Conservation (phyloP, 2,888 invertebrate genomes). For the Apamea crenata region DNA sequence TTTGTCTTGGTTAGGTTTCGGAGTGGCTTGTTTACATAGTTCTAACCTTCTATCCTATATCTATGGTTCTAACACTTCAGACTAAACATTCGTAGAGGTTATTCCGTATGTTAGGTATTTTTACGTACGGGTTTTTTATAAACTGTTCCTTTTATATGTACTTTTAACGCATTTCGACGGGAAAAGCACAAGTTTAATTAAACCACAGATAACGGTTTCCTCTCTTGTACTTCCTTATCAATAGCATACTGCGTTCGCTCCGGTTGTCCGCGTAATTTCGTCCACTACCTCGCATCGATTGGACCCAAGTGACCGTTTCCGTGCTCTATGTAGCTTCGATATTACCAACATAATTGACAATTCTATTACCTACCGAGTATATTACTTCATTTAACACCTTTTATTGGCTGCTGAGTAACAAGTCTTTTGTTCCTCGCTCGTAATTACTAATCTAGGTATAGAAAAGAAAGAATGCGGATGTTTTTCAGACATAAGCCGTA, state of each 20-base stretch:
- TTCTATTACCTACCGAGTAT: slow-evolving; percentile 5
- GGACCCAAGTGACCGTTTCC: slow-evolving; percentile 71
- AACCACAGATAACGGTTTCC: slow-evolving; percentile 66
- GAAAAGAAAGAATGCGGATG: slow-evolving; percentile 5
- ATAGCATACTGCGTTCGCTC: slow-evolving; percentile 48
- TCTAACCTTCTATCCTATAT: no score
- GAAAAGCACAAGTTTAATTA: slow-evolving; percentile 57
- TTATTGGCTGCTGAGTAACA: slow-evolving; percentile 4
- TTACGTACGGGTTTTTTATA: slow-evolving; percentile 27
- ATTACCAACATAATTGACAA: slow-evolving; percentile 37
- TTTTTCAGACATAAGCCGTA: neutral
- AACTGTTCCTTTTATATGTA: slow-evolving; percentile 14
- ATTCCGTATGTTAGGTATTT: slow-evolving; percentile 26
- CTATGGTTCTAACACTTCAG: slow-evolving; percentile 48
- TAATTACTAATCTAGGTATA: slow-evolving; percentile 5
- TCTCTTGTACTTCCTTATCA: slow-evolving; percentile 64
- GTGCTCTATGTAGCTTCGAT: slow-evolving; percentile 46
- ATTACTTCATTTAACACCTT: neutral
- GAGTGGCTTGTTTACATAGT: slow-evolving; percentile 54
- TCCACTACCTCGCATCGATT: slow-evolving; percentile 58
- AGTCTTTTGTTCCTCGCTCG: slow-evolving; percentile 4
- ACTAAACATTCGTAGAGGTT: slow-evolving; percentile 54
- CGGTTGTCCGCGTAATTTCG: slow-evolving; percentile 48
- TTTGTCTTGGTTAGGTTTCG: slow-evolving; percentile 56
- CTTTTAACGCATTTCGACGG: slow-evolving; percentile 36